Conservation (phyloP, 2,113 vertebrate genomes). For the Nothocercus nigrocapillus region DNA sequence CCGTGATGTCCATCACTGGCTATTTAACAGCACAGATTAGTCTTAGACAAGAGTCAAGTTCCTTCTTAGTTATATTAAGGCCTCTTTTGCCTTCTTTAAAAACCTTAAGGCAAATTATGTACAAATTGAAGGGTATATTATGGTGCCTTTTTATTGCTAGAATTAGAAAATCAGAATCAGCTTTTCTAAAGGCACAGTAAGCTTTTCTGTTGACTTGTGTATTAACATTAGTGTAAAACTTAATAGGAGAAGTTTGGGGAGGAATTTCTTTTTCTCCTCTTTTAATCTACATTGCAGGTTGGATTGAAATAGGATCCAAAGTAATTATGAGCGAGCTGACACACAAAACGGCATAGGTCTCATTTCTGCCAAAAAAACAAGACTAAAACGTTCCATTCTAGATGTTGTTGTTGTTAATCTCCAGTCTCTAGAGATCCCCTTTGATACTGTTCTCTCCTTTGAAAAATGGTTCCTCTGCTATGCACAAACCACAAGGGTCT, state of each 20-base stretch:
- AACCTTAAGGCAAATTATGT: neutral
- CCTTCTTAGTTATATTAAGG: neutral
- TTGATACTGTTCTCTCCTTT: neutral
- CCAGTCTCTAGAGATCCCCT: neutral
- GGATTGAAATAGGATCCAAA: neutral
- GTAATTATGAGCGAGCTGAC: neutral
- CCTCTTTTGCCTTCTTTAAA: neutral
- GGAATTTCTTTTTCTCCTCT: neutral
- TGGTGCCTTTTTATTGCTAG: neutral
- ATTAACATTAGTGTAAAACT: neutral
- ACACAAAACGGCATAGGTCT: neutral
- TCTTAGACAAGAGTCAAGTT: neutral
- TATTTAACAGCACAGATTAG: neutral
- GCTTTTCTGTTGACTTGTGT: neutral
- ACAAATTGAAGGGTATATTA: neutral
- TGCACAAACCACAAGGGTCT: neutral
- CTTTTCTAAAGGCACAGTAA: neutral
- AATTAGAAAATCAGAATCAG: neutral
- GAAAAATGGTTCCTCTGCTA: neutral
- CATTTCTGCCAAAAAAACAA: neutral
- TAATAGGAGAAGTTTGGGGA: neutral
- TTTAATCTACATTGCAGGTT: neutral
- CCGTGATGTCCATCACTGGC: neutral
- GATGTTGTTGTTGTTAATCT: neutral
- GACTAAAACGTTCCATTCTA: neutral